phyloP scores from a whole-genome alignment of 2,113 vertebrate genomes.

The Nicator chloris region DNA sequence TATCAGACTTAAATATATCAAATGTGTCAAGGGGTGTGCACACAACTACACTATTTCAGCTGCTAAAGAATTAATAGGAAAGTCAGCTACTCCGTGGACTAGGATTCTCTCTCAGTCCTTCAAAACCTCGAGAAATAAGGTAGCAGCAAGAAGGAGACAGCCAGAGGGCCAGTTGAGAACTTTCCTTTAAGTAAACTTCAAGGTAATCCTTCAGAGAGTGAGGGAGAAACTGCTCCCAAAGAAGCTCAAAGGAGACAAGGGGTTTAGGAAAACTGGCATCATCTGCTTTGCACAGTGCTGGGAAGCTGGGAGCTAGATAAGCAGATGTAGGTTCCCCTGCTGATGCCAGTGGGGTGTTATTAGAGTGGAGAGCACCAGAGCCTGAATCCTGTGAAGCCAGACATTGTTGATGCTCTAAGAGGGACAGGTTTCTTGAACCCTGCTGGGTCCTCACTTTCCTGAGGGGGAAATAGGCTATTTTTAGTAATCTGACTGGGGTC shows the following conservation, averaged over 20 bases:
- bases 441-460: background rate
- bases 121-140: background rate
- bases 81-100: background rate
- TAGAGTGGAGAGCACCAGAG: background rate
- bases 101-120: background rate
- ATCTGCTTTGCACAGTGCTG: background rate
- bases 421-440: conserved; percentile 19
- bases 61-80: background rate
- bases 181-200: background rate
- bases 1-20: background rate
- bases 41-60: background rate
- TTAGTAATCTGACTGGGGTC: conserved; percentile 17
- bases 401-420: background rate
- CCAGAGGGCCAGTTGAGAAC: background rate
- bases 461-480: conserved; percentile 10
- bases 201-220: background rate
- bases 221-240: background rate
- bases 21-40: background rate
- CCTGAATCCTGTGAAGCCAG: background rate
- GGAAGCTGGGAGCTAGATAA: background rate
- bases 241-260: background rate
- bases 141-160: background rate
- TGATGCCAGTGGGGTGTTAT: background rate
- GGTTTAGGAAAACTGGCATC: background rate
- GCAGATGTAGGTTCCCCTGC: background rate